Percentiles rank a stretch among this genome's conserved stretches.
phyloP scores from a whole-genome alignment of 2,888 invertebrate genomes.

The Nudaria mundana region DNA sequence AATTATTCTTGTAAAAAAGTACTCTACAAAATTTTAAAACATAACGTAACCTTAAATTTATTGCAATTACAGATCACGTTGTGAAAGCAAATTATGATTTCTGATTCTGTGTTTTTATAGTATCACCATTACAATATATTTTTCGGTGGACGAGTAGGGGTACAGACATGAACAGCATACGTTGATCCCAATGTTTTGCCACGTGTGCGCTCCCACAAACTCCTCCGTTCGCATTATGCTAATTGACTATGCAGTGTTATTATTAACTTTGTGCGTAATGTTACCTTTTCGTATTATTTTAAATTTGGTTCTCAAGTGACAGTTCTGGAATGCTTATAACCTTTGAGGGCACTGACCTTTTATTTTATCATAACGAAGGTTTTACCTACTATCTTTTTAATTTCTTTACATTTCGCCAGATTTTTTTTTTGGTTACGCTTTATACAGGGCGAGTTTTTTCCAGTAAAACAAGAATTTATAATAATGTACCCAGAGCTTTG shows the following conservation, averaged over 20 bases:
- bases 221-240: constrained; percentile 67
- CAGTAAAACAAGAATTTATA: too few species aligned
- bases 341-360: constrained; percentile 7
- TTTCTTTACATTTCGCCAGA: not conserved
- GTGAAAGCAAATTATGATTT: too few species aligned
- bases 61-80: too few species aligned
- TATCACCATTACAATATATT: constrained; percentile 35
- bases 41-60: too few species aligned
- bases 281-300: constrained; percentile 34
- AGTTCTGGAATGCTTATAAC: too few species aligned
- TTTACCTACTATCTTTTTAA: too few species aligned
- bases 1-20: too few species aligned
- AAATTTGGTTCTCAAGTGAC: constrained; percentile 25
- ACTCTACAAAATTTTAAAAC: too few species aligned
- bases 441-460: too few species aligned
- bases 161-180: constrained; percentile 15
- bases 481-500: too few species aligned
- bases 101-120: constrained; percentile 31
- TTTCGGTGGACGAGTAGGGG: constrained; percentile 13
- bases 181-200: constrained; percentile 55
- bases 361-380: too few species aligned
- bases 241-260: constrained; percentile 64
- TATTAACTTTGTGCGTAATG: constrained; percentile 51
- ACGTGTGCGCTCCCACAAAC: constrained; percentile 66
- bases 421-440: not conserved